phyloP scores from a whole-genome alignment of 2,888 invertebrate species.

The Nephrotoma flavescens region DNA sequence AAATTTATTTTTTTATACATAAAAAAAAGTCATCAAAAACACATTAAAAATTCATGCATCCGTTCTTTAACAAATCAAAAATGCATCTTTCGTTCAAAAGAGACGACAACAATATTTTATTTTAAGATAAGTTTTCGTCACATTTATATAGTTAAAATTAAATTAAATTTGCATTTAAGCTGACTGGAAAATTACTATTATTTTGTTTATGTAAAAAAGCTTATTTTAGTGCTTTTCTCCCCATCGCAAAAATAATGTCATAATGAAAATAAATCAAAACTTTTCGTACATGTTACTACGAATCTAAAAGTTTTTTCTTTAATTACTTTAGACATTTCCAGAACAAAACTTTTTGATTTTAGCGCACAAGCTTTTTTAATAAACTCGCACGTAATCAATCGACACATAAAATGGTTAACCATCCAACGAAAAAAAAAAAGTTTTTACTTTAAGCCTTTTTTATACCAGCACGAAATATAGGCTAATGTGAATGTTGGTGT shows the following conservation, averaged over 20 bases:
- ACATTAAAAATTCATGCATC: background rate
- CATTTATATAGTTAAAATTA: background rate
- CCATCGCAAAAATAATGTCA: background rate
- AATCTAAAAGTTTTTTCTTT: background rate
- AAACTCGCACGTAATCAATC: background rate
- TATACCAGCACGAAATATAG: too few relatives aligned
- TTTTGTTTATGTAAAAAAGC: background rate
- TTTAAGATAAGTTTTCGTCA: background rate
- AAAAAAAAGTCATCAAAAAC: background rate
- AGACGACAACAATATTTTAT: background rate
- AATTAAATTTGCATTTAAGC: background rate
- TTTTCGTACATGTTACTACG: background rate
- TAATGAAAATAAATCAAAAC: background rate
- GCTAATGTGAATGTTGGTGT: too few relatives aligned
- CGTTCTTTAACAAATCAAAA: background rate
- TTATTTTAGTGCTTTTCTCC: too few relatives aligned
- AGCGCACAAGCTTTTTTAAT: background rate
- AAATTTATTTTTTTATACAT: background rate
- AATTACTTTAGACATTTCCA: background rate
- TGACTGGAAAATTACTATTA: background rate
- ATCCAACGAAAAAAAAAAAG: background rate
- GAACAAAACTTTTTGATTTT: background rate
- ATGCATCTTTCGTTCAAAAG: background rate
- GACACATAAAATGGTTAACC: background rate
- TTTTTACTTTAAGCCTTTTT: background rate